Evolutionary conservation across 2,113 vertebrate genomes (phyloP), one percentile per base, ranked within the genome.

Genomic region (Passer domesticus): DNA sequence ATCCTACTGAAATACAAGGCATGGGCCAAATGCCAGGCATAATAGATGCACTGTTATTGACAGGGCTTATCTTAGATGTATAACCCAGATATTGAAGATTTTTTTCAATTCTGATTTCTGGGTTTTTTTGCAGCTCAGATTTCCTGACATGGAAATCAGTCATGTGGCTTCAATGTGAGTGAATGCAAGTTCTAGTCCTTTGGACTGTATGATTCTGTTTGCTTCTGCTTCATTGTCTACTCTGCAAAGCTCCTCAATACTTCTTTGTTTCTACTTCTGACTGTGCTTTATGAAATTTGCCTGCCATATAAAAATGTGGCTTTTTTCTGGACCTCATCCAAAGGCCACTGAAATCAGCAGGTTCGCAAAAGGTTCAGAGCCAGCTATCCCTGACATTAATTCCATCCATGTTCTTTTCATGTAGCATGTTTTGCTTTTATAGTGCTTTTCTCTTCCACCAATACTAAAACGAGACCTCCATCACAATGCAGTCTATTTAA

Each of bases 321-420:
- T 90, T 89, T 95, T 87, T 25, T 62, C 74, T 91, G 89, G 55
- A 37, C 37, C 50, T 95, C 27, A 86, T 92, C 50, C 78, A 94
- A 83, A 87, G 27, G 46, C 53, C 43, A 22, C 78, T 80, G 53
- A 83, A 88, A 66, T 85, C 67, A 85, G 46, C 0, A 16, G 58
- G 70, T 85, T 96, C 93, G 80, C 17, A 17, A 66, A 83, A 66
- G 70, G 5, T 93, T 91, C 78, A 73, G 44, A 30, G 28, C 6
- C 74, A 85, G 18, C 58, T 87, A 46, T n/a, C 70, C 44, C 27
- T 10, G 1, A 13, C 59, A 23, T 31, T 58, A 10, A 53, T 80
- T 84, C 46, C 78, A 87, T 24, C 20, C 55, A 20, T 35, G 18
- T 50, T 76, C 37, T 90, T 66, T 73, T 46, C 55, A 66, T 30